Conservation (phyloP, 2,113 vertebrate species). For the Oryzias woworae region DNA sequence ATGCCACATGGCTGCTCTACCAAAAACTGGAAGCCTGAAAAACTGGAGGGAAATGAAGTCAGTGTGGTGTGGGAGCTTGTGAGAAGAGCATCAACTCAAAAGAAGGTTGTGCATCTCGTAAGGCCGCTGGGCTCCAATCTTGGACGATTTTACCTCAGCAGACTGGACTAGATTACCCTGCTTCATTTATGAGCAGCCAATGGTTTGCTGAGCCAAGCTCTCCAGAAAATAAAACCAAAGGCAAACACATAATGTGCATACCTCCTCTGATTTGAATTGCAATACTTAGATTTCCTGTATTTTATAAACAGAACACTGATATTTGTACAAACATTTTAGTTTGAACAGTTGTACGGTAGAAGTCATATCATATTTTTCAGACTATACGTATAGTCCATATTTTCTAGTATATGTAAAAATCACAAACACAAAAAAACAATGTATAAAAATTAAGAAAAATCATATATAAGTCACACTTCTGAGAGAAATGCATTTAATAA, state of each 20-base stretch:
- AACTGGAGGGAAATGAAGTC: constrained; percentile 16
- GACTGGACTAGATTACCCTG: constrained; percentile 37
- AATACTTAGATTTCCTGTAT: constrained; percentile 24
- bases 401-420: too few relatives aligned
- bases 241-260: constrained; percentile 7
- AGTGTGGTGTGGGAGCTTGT: constrained; percentile 5
- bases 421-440: too few relatives aligned
- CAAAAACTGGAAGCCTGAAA: constrained; percentile 17
- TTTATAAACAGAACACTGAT: constrained; percentile 32
- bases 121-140: constrained; percentile 34
- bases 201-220: constrained; percentile 39
- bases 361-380: background rate
- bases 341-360: constrained; percentile 24
- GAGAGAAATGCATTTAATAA: too few relatives aligned
- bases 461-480: too few relatives aligned
- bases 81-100: constrained; percentile 13
- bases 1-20: constrained; percentile 33
- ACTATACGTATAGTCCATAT: too few relatives aligned
- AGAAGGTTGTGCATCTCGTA: constrained; percentile 27
- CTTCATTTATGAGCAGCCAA: constrained; percentile 59
- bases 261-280: constrained; percentile 7
- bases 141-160: constrained; percentile 44
- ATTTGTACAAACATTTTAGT: constrained; percentile 32
- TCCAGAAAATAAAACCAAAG: constrained; percentile 45
- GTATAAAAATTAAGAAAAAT: too few relatives aligned